Evolutionary conservation across 2,888 invertebrate genomes (phyloP), one percentile per base, ranked within the genome.

Genomic region (Leptogaster cylindrica): DNA sequence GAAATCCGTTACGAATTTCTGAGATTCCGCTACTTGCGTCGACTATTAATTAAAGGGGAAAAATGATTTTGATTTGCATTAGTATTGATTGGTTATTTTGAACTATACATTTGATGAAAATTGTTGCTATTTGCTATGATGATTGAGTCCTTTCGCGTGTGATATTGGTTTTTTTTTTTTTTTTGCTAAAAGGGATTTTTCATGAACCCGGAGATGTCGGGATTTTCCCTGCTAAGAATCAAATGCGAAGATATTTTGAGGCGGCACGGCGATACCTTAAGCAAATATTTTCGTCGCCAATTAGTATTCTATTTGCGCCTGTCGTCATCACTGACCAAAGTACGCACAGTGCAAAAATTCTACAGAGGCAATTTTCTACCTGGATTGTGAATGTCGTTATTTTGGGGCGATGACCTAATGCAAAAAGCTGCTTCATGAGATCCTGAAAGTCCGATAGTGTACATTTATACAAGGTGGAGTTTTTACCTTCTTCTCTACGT

Each of bases 271-370:
- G 52, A 52, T 52, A 52, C 16, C 14, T 52, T 18, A 8, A 8
- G n/a, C 28, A 12, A n/a, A 4, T 52, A 31, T 52, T 52, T 52
- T 14, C 33, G 20, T 5, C 5, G 0, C 6, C 3, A 52, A 52
- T 52, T 52, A 52, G 52, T 52, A 52, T 52, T 28, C 52, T 52
- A 52, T 52, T 52, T 33, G 33, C 52, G 52, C 18, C 31, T 18
- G 16, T 6, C 28, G 20, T 28, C 52, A 33, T 52, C 52, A 52
- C 52, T 31, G 16, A 33, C n/a, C 52, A n/a, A n/a, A n/a, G n/a
- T n/a, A n/a, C n/a, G n/a, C n/a, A n/a, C n/a, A n/a, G n/a, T n/a
- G n/a, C n/a, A n/a, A n/a, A n/a, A n/a, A n/a, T n/a, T n/a, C n/a
- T n/a, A n/a, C n/a, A n/a, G n/a, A n/a, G n/a, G n/a, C n/a, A n/a